These are phyloP conservation scores for Lepetodrilus schrolli DNA, from an alignment of 2,888 invertebrate genomes.

Conservation along the genomic window DNA sequence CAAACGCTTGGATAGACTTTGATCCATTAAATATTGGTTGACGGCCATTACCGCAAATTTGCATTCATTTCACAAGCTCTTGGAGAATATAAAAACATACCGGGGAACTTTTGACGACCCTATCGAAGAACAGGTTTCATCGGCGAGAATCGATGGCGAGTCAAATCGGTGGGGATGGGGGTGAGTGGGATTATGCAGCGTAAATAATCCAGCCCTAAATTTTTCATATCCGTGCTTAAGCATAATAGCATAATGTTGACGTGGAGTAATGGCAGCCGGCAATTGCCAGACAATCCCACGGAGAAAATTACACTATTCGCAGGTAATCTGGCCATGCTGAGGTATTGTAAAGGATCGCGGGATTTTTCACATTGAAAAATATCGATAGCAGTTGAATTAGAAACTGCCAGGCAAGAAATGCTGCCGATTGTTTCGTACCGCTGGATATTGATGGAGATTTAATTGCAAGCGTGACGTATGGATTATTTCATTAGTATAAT, in stretches of 20 bases:
- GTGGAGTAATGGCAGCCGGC: slow-evolving; percentile 3
- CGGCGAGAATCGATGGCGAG: slow-evolving; percentile 1
- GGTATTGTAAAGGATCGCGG: not conserved
- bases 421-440: slow-evolving; percentile 1
- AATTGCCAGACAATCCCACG: slow-evolving; percentile 10
- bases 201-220: slow-evolving; percentile 9
- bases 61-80: slow-evolving; percentile 24
- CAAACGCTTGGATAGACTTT: not conserved
- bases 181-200: slow-evolving; percentile 13
- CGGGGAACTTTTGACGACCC: not conserved
- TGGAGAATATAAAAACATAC: slow-evolving; percentile 23
- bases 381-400: not conserved
- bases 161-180: slow-evolving; percentile 2
- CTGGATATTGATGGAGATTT: not conserved
- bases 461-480: slow-evolving; percentile 1
- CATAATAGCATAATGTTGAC: slow-evolving; percentile 18
- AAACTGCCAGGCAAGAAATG: not conserved
- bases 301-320: slow-evolving; percentile 12
- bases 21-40: slow-evolving; percentile 20
- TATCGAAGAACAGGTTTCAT: slow-evolving; percentile 17
- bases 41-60: slow-evolving; percentile 1
- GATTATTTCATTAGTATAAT: slow-evolving; percentile 19
- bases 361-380: slow-evolving; percentile 13
- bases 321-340: slow-evolving; percentile 13
- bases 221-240: slow-evolving; percentile 20